Percentiles rank a stretch among this genome's conserved stretches.
These are phyloP conservation scores for Erythrocercus mccallii DNA, from an alignment of 2,113 vertebrate genomes.

Conservation along the genomic window DNA sequence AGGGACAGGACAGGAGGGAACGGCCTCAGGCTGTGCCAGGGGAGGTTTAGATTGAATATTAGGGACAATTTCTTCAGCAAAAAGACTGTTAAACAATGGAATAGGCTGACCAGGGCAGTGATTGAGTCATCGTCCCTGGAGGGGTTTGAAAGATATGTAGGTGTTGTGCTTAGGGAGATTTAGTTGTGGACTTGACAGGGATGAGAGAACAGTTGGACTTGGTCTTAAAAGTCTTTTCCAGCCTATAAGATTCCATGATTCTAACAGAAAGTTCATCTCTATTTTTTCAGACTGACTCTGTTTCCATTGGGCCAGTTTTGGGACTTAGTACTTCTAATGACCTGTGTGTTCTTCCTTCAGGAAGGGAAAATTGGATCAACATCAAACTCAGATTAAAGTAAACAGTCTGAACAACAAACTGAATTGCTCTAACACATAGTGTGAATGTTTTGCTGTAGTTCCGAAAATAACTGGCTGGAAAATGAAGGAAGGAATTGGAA, in stretches of 20 bases:
- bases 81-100: neutral
- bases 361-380: neutral
- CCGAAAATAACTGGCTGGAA: neutral
- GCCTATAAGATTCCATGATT: neutral
- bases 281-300: neutral
- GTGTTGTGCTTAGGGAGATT: neutral
- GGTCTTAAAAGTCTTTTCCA: neutral
- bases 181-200: neutral
- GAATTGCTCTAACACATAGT: neutral
- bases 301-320: neutral
- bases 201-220: no score
- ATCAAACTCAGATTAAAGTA: neutral
- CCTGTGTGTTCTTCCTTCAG: neutral
- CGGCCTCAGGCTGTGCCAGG: fast-evolving
- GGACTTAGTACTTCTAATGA: neutral
- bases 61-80: neutral
- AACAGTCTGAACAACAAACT: neutral
- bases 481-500: neutral
- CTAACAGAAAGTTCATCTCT: neutral
- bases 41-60: neutral
- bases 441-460: neutral
- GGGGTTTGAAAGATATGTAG: neutral
- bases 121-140: neutral
- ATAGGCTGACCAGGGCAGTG: neutral
- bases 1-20: neutral